Evolutionary conservation across 2,797 vertebrate genomes (phyloP).

Genomic region (Manis crassicaudata): DNA sequence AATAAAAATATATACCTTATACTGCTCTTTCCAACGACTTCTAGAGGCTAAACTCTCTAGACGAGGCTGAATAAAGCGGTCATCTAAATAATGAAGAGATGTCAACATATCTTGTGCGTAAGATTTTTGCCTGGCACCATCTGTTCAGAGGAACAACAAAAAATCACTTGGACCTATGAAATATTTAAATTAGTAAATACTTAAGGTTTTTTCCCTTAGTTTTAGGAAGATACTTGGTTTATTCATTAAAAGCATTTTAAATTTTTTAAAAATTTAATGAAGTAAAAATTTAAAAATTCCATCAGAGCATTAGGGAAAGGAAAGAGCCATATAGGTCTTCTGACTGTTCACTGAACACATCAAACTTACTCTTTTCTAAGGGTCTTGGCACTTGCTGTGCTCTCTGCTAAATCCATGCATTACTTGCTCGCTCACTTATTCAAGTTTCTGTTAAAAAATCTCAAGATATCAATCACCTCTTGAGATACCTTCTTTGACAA

Average conservation of each 20-base stretch:
- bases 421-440: background rate
- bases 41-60: constrained; percentile 87
- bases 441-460: constrained; percentile 10
- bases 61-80: constrained; percentile 88
- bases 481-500: constrained; percentile 8
- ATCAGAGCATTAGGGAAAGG: background rate
- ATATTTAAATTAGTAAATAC: background rate
- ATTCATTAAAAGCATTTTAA: constrained; percentile 43
- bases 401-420: background rate
- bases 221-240: constrained; percentile 10
- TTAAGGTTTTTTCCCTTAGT: constrained; percentile 27
- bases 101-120: constrained; percentile 89
- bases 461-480: background rate
- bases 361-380: background rate
- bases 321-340: background rate
- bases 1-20: constrained; percentile 85
- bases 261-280: background rate
- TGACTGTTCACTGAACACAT: background rate
- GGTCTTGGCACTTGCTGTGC: background rate
- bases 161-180: constrained; percentile 35
- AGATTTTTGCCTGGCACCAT: constrained; percentile 87
- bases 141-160: constrained; percentile 79
- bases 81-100: constrained; percentile 89
- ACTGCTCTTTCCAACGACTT: constrained; percentile 90
- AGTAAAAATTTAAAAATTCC: background rate